Percentiles rank a stretch among this genome's conserved stretches.
phyloP scores from a whole-genome alignment of 2,888 invertebrate species.

The Ochropacha duplaris region DNA sequence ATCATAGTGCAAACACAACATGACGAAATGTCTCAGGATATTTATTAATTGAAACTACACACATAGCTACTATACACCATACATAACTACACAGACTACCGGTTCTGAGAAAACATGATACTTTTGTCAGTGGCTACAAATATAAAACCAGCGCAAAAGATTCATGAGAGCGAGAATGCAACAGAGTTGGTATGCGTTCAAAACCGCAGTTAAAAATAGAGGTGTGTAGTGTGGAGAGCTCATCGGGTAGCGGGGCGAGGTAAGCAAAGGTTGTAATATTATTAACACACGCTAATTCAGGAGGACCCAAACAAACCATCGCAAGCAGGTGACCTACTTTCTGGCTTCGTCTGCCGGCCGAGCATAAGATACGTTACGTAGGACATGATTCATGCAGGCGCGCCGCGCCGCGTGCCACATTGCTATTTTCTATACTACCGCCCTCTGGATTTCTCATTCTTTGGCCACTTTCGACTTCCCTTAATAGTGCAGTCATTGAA shows the following conservation, averaged over 20 bases:
- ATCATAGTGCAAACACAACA: no score
- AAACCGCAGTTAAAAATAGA: conserved; percentile 58
- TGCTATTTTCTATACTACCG: neutral
- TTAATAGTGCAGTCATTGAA: no score
- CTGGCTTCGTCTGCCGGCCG: conserved; percentile 64
- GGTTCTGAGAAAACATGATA: neutral
- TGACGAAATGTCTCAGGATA: no score
- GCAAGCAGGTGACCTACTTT: conserved; percentile 77
- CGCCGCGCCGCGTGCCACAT: conserved; percentile 23
- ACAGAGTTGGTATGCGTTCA: conserved; percentile 46
- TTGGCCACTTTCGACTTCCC: no score
- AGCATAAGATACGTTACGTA: conserved; percentile 52
- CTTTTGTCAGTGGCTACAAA: neutral
- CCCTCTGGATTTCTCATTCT: no score
- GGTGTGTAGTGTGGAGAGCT: conserved; percentile 37
- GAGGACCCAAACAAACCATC: conserved; percentile 81
- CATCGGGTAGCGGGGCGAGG: conserved; percentile 40
- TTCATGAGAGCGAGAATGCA: conserved; percentile 29
- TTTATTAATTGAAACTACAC: no score
- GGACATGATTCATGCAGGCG: conserved; percentile 66
- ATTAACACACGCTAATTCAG: conserved; percentile 77
- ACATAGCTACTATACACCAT: no score
- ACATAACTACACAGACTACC: no score
- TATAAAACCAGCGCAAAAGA: conserved; percentile 1
- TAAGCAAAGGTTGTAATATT: conserved; percentile 76